Evolutionary conservation across 2,113 vertebrate species (phyloP).

Genomic region (Isichthys henryi): DNA sequence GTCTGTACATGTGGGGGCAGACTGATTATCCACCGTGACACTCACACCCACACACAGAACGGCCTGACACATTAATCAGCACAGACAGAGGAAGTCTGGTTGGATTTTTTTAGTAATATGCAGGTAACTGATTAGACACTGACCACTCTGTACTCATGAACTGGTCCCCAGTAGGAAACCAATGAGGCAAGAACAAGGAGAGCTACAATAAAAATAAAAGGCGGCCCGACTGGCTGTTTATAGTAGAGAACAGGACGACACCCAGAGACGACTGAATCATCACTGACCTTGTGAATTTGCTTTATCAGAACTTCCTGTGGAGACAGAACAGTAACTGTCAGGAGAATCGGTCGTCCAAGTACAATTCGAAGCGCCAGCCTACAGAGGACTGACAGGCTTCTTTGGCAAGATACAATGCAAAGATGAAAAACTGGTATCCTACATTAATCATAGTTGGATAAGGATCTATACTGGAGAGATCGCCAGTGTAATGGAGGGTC

Average conservation of each 20-base stretch:
- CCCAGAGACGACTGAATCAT: background rate
- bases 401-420: background rate
- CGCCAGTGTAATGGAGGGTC: background rate
- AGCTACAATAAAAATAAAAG: background rate
- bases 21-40: background rate
- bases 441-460: background rate
- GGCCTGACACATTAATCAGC: background rate
- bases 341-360: background rate
- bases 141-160: background rate
- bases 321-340: constrained; percentile 22
- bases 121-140: background rate
- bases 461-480: background rate
- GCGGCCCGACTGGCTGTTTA: background rate
- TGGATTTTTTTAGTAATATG: background rate
- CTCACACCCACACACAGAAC: background rate
- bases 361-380: background rate
- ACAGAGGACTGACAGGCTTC: background rate
- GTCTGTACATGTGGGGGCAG: background rate
- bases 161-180: background rate
- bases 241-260: background rate
- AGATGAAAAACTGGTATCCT: background rate
- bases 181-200: background rate
- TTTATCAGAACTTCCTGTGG: constrained; percentile 93
- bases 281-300: constrained; percentile 96
- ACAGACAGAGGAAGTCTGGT: background rate